Base-by-base conservation (phyloP, 1,140 invertebrate genomes). In the Papilio dardanus region DNA sequence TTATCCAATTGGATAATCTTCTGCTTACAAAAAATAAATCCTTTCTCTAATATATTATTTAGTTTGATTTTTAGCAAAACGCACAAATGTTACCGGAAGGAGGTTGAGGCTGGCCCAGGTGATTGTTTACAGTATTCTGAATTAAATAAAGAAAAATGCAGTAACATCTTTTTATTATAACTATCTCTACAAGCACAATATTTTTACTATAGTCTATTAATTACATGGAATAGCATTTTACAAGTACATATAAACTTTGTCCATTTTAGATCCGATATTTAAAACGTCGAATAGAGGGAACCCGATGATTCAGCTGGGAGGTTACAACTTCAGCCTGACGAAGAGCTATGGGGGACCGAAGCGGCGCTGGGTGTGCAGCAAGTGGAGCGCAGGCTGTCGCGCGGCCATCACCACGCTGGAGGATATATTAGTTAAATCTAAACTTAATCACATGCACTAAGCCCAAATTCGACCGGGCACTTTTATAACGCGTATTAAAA, bases 361-460 rank as follows among this genome's bases (percentile, higher is more conserved):
- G 74, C 79, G 75, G 50, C 71, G 79, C n/a, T 86, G 85, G 85
- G n/a, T 79, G 0, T 86, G 85, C 35, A 74, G 58, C 12, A 74
- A 71, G 16, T 81, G 79, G 76, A 75, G 74, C 4, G 28, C 21
- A 1, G 74, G 77, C 0, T 85, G 83, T 31, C 76, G 71, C 6
- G 81, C 83, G n/a, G 30, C 67, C 24, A 54, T 84, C 42, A 46
- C 62, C 1, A 82, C 81, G 1, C n/a, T 80, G 6, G 75, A 80
- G 10, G 40, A 78, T 19, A n/a, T 77, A 12, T 74, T 83, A 24
- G 30, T 83, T 14, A 80, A 78, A 46, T 71, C 37, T 30, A 77
- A 35, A 10, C 67, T 71, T 31, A 30, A 62, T n/a, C 81, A 82
- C 19, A 80, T 50, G 5, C 79, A 82, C 74, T 78, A 58, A 58